Evolutionary conservation across 2,888 invertebrate species (phyloP).

Genomic region (Agonopterix subpropinquella): DNA sequence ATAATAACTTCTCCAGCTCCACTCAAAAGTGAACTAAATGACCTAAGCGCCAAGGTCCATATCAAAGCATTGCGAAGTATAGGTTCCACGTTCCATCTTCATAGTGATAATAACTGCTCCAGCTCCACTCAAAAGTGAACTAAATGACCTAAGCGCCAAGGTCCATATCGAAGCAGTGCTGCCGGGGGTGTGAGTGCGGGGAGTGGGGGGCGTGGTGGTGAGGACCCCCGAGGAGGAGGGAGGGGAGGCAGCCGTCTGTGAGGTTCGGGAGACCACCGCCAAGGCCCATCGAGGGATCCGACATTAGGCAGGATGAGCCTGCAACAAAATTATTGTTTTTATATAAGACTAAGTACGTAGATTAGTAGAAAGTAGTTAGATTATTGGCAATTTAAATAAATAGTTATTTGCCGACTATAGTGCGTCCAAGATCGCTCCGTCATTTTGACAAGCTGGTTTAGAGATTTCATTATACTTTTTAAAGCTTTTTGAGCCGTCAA

Average conservation of each 20-base stretch:
- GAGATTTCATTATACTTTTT: too few relatives aligned
- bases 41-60: constrained; percentile 52
- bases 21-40: background rate
- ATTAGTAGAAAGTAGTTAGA: too few relatives aligned
- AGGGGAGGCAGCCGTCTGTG: constrained; percentile 43
- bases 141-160: constrained; percentile 29
- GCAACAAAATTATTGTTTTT: constrained; percentile 4
- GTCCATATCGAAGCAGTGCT: constrained; percentile 66
- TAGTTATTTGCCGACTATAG: too few relatives aligned
- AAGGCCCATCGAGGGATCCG: constrained; percentile 32
- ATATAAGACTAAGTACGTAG: too few relatives aligned
- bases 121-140: background rate
- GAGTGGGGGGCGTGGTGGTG: constrained; percentile 64
- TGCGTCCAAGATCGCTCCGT: too few relatives aligned
- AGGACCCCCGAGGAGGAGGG: constrained; percentile 45
- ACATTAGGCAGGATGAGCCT: constrained; percentile 43
- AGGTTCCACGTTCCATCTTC: too few relatives aligned
- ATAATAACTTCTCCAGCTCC: background rate
- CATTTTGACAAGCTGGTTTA: too few relatives aligned
- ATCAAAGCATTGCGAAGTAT: constrained; percentile 46
- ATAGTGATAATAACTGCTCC: background rate
- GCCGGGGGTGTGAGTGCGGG: constrained; percentile 52
- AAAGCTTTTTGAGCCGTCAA: too few relatives aligned
- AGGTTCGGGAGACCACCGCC: constrained; percentile 30
- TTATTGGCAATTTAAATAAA: too few relatives aligned